These are phyloP conservation scores for Cryptosula pallasiana DNA, from an alignment of 2,888 invertebrate genomes.

Conservation along the genomic window DNA sequence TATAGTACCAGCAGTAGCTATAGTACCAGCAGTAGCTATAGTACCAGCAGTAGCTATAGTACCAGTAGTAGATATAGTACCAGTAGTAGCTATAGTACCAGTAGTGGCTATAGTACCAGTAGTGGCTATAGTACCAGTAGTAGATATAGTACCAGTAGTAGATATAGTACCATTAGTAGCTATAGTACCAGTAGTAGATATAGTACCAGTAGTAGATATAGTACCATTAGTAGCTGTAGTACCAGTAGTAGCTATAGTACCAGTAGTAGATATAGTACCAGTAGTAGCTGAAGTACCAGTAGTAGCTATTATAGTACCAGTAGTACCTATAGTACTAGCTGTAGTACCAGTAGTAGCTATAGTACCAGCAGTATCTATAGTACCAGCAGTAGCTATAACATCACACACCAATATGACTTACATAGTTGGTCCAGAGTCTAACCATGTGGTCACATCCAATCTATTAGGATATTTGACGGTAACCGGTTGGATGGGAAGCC, in stretches of 20 bases:
- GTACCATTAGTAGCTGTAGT: background rate
- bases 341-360: background rate
- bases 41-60: too few relatives aligned
- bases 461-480: slow-evolving; percentile 80
- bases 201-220: background rate
- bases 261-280: too few relatives aligned
- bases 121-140: too few relatives aligned
- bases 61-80: too few relatives aligned
- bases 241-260: background rate
- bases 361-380: background rate
- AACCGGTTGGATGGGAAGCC: slow-evolving; percentile 91
- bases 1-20: too few relatives aligned
- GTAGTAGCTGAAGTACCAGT: background rate
- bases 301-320: background rate
- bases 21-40: too few relatives aligned
- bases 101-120: too few relatives aligned
- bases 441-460: slow-evolving; percentile 58
- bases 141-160: background rate
- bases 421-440: slow-evolving; percentile 1
- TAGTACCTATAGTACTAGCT: background rate
- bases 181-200: background rate
- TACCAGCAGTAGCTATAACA: too few relatives aligned
- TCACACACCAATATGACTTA: too few relatives aligned
- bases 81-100: too few relatives aligned
- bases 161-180: too few relatives aligned